Evolutionary conservation across 2,113 vertebrate genomes (phyloP).

Genomic region (Coregonus clupeaformis): DNA sequence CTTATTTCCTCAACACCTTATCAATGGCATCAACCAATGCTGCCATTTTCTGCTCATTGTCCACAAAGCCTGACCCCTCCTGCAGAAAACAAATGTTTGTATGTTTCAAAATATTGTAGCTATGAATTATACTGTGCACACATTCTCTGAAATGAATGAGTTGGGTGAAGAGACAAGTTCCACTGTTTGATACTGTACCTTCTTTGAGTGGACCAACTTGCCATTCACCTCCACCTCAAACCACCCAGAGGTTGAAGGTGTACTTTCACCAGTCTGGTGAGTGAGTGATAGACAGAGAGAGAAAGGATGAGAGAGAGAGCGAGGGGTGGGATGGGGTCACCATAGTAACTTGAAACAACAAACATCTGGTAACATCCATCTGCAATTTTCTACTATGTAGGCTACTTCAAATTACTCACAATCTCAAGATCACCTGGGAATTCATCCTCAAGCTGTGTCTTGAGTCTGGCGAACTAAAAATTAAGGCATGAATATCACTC

Average conservation of each 20-base stretch:
- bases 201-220: constrained; percentile 54
- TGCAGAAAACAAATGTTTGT: constrained; percentile 11
- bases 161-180: background rate
- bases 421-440: constrained; percentile 56
- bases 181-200: constrained; percentile 29
- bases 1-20: constrained; percentile 39
- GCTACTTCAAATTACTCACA: constrained; percentile 28
- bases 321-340: background rate
- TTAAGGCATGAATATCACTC: background rate
- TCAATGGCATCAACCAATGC: constrained; percentile 41
- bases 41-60: constrained; percentile 31
- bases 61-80: constrained; percentile 51
- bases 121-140: background rate
- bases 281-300: background rate
- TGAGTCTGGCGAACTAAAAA: constrained; percentile 48
- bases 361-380: background rate
- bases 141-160: background rate
- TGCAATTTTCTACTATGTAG: background rate
- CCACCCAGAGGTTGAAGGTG: constrained; percentile 40
- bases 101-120: background rate
- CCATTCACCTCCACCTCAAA: constrained; percentile 56
- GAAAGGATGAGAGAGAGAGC: background rate
- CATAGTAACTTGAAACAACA: background rate
- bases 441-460: constrained; percentile 49
- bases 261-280: constrained; percentile 44